Conservation (phyloP, 2,797 vertebrate genomes). For the Aulostomus chinensis region DNA sequence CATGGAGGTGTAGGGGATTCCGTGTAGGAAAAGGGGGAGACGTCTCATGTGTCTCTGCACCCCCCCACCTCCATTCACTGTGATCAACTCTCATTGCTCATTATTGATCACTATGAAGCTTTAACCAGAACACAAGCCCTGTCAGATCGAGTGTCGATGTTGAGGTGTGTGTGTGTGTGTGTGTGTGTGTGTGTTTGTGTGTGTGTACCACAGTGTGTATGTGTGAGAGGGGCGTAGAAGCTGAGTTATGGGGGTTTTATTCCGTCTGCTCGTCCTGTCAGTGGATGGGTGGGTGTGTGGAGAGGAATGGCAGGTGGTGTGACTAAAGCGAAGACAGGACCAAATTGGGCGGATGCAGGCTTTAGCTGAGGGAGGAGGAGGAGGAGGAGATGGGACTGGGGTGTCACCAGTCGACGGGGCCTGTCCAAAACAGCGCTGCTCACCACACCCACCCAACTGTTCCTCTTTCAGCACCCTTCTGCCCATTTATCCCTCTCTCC, state of each 20-base stretch:
- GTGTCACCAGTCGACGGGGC: conserved; percentile 81
- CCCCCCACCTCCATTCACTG: conserved; percentile 13
- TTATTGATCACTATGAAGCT: conserved; percentile 86
- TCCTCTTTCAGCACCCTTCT: conserved; percentile 90
- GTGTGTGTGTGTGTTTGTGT: conserved; percentile 15
- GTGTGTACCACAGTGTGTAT: conserved; percentile 19
- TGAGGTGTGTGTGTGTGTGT: conserved; percentile 20
- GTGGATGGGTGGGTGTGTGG: conserved; percentile 77
- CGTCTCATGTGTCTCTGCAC: conserved; percentile 7
- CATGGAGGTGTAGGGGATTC: too few species aligned
- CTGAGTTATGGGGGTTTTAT: conserved; percentile 54
- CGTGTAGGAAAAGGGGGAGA: neutral
- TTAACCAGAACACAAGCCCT: conserved; percentile 61
- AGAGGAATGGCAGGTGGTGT: conserved; percentile 99
- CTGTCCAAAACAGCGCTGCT: conserved; percentile 86
- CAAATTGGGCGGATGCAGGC: conserved; percentile 83
- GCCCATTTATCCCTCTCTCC: conserved; percentile 78
- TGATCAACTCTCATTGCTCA: conserved; percentile 53
- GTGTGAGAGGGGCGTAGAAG: conserved; percentile 14
- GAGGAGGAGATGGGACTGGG: conserved; percentile 75
- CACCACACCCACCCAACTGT: conserved; percentile 98
- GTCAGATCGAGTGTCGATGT: conserved; percentile 7
- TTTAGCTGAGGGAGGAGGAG: conserved; percentile 66
- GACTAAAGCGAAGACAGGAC: conserved; percentile 90
- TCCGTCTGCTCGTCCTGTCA: conserved; percentile 90